phyloP scores from a whole-genome alignment of 2,797 vertebrate species.

The Rhyacichthys aspro region DNA sequence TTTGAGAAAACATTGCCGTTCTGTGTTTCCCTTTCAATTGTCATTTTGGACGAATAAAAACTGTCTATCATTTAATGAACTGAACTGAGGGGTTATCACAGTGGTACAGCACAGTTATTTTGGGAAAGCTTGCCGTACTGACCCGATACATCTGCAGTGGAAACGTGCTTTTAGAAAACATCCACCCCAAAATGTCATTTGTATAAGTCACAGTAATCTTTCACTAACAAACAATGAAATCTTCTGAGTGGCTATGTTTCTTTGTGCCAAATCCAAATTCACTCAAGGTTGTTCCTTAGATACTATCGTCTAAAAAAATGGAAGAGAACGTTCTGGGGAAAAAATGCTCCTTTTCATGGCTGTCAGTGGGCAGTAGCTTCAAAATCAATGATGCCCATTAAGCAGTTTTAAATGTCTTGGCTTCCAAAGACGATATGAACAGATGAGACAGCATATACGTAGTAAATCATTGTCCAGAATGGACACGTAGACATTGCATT shows the following conservation, averaged over 20 bases:
- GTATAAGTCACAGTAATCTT: not conserved
- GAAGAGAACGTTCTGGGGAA: not conserved
- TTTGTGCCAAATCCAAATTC: conserved; percentile 13
- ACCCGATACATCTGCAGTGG: too few species aligned
- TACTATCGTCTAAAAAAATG: conserved; percentile 11
- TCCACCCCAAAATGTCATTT: not conserved
- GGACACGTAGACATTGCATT: conserved; percentile 2
- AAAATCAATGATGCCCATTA: conserved; percentile 20
- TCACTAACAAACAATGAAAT: not conserved
- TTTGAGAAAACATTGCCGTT: too few species aligned
- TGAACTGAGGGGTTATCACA: too few species aligned
- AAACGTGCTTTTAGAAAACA: too few species aligned
- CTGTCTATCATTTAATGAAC: too few species aligned
- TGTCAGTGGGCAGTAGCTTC: conserved; percentile 11
- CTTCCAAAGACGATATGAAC: conserved; percentile 5
- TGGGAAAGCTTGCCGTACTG: too few species aligned
- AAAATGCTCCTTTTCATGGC: conserved; percentile 6
- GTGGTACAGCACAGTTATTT: too few species aligned
- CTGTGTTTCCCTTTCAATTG: too few species aligned
- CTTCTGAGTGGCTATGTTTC: conserved; percentile 2
- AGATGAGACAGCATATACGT: conserved; percentile 13
- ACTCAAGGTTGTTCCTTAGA: conserved; percentile 15
- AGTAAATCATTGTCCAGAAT: conserved; percentile 8
- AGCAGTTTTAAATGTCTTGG: conserved; percentile 14
- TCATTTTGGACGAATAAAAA: too few species aligned